These are phyloP conservation scores for Lordiphosa stackelbergi DNA, from an alignment of 1,140 invertebrate species.

Conservation along the genomic window DNA sequence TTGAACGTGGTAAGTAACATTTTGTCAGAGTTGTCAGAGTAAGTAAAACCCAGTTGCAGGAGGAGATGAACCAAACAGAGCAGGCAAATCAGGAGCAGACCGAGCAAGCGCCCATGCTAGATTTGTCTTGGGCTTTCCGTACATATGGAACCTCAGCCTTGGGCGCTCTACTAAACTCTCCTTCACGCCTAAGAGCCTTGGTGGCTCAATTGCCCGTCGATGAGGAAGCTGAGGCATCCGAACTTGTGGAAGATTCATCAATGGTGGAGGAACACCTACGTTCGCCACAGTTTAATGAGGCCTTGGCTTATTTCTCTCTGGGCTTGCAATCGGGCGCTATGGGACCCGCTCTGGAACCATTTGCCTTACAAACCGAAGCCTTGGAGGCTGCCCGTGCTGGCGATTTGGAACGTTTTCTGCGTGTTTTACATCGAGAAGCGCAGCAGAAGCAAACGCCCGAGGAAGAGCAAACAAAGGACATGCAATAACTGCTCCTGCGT, in stretches of 20 bases:
- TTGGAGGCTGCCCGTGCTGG: constrained; percentile 90
- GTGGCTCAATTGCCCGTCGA: neutral
- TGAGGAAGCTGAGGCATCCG: neutral
- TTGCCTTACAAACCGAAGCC: constrained; percentile 90
- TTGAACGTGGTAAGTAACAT: neutral
- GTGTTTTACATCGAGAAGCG: constrained; percentile 7
- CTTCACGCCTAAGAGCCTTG: neutral
- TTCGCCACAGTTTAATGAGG: constrained; percentile 93
- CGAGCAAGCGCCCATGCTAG: neutral
- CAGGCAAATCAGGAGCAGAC: no score
- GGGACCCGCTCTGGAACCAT: constrained; percentile 94
- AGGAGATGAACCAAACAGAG: neutral
- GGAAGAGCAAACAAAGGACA: constrained; percentile 22
- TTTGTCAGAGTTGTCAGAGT: neutral
- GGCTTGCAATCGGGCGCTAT: constrained; percentile 95
- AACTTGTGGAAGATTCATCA: constrained; percentile 78
- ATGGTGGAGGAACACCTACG: constrained; percentile 87
- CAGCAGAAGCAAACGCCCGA: neutral
- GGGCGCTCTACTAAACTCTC: neutral
- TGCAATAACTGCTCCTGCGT: constrained; percentile 50
- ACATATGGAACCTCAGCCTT: neutral
- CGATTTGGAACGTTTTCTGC: constrained; percentile 92
- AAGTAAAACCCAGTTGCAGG: neutral
- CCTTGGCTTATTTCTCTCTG: constrained; percentile 92
- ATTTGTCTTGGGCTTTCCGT: neutral